phyloP scores from a whole-genome alignment of 2,888 invertebrate species.

The Eulithis testata region DNA sequence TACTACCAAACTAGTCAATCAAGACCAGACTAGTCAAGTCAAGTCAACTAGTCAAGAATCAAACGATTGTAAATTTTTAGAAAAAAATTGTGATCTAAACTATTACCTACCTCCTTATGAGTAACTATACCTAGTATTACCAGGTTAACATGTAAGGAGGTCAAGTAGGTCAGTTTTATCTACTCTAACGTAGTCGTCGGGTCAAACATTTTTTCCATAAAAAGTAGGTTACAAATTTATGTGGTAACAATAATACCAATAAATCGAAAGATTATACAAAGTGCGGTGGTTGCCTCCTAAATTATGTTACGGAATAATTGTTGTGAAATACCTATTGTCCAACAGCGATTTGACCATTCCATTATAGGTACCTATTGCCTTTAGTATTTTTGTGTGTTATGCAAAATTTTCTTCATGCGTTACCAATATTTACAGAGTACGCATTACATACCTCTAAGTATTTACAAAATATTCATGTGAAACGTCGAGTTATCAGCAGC shows the following conservation, averaged over 20 bases:
- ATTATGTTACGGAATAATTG: conserved; percentile 9
- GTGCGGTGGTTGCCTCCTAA: conserved; percentile 1
- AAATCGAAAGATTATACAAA: conserved; percentile 17
- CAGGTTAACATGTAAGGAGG: conserved; percentile 1
- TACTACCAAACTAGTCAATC: too few relatives aligned
- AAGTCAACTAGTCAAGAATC: too few relatives aligned
- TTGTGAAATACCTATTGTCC: conserved; percentile 7
- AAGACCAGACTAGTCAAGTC: too few relatives aligned
- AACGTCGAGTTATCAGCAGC: too few relatives aligned
- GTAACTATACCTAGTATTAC: not conserved
- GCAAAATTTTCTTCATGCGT: too few relatives aligned
- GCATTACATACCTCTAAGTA: too few relatives aligned
- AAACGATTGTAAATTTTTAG: too few relatives aligned
- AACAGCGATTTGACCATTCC: not conserved
- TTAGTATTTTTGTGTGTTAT: too few relatives aligned
- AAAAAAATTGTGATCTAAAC: not conserved
- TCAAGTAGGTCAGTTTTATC: conserved; percentile 16
- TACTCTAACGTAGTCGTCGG: not conserved
- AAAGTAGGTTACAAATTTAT: not conserved
- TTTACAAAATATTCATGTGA: too few relatives aligned
- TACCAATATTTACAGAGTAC: too few relatives aligned
- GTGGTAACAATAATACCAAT: conserved; percentile 2
- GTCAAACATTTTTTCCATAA: conserved; percentile 8
- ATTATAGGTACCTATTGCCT: too few relatives aligned
- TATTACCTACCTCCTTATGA: not conserved